These are phyloP conservation scores for Agapornis roseicollis DNA, from an alignment of 2,113 vertebrate species.

Conservation along the genomic window DNA sequence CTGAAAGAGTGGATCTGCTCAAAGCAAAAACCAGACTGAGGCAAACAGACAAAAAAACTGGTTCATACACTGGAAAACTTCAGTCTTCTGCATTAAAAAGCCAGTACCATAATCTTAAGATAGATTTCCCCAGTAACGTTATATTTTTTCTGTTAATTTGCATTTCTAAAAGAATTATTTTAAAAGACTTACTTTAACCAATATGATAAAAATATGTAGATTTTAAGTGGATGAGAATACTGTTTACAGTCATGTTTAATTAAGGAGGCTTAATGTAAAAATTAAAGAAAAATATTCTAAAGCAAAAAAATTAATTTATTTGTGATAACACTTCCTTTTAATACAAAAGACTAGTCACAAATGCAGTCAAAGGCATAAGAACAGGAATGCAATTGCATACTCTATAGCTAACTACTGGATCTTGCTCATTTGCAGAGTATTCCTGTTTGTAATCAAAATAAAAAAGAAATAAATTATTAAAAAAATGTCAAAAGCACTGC, in stretches of 20 bases:
- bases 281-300: background rate
- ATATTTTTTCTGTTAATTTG: background rate
- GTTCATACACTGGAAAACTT: background rate
- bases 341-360: background rate
- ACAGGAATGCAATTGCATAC: background rate
- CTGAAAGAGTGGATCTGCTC: background rate
- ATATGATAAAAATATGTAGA: background rate
- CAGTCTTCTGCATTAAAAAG: background rate
- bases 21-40: background rate
- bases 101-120: fast-evolving
- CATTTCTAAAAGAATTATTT: background rate
- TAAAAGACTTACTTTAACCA: background rate
- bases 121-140: background rate
- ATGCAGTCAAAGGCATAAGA: background rate
- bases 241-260: background rate
- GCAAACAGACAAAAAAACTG: background rate
- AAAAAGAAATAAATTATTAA: background rate
- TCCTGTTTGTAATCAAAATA: background rate
- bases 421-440: background rate
- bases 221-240: background rate
- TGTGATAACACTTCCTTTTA: background rate
- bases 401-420: background rate
- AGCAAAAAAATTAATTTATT: background rate
- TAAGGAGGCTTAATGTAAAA: background rate
- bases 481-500: background rate